phyloP scores from a whole-genome alignment of 2,797 vertebrate genomes.

The Acanthurus lineatus region DNA sequence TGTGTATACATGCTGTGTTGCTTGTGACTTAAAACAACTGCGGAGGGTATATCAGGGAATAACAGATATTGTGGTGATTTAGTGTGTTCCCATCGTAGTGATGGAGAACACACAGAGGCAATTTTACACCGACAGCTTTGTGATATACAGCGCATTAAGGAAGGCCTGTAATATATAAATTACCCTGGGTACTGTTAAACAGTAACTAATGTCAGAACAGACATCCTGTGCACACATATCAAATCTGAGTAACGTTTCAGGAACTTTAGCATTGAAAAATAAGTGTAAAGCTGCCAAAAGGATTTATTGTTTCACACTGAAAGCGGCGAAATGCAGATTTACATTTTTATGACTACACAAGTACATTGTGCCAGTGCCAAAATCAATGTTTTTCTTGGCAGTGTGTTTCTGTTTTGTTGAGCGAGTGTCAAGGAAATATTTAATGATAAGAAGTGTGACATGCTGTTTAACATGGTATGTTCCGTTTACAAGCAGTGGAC shows the following conservation, averaged over 20 bases:
- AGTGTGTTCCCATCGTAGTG: neutral
- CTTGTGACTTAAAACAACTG: slow-evolving; percentile 10
- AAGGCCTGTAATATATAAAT: slow-evolving; percentile 28
- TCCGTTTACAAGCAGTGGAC: neutral
- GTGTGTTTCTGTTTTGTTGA: neutral
- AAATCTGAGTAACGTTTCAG: neutral
- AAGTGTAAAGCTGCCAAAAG: neutral
- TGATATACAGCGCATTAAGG: slow-evolving; percentile 53
- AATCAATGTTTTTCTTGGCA: neutral
- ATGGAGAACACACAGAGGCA: slow-evolving; percentile 3
- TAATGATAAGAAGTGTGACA: neutral
- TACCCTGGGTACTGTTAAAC: slow-evolving; percentile 20
- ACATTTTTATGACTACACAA: neutral
- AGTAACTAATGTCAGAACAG: slow-evolving; percentile 20
- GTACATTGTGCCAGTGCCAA: neutral
- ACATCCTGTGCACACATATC: slow-evolving; percentile 16
- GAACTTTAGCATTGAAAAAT: neutral
- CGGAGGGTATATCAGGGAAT: neutral
- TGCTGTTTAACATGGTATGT: neutral
- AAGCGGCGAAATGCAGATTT: neutral
- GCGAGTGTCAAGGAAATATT: neutral
- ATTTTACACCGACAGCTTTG: slow-evolving; percentile 28
- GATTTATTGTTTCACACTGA: neutral
- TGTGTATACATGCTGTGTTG: slow-evolving; percentile 10
- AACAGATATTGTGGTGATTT: slow-evolving; percentile 43